Percentiles rank a stretch among this genome's conserved stretches.
Conservation (phyloP, 2,888 invertebrate genomes). For the Acanthacorydalis orientalis region DNA sequence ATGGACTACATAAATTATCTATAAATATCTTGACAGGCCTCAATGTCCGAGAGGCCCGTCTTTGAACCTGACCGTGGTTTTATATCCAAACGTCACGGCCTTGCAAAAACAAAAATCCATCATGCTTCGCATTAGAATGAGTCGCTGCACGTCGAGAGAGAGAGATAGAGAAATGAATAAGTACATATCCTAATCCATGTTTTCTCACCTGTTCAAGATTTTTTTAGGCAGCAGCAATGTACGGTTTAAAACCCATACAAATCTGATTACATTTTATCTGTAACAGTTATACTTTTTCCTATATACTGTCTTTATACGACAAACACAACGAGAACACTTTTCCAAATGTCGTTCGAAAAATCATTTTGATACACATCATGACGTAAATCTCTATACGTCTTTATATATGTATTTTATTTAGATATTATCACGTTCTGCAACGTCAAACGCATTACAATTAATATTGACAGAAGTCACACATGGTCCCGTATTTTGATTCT, state of each 20-base stretch:
- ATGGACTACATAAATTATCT: too few species aligned
- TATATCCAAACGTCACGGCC: too few species aligned
- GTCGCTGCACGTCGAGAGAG: too few species aligned
- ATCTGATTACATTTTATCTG: not conserved
- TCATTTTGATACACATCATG: not conserved
- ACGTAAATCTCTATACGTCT: not conserved
- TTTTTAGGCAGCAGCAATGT: not conserved
- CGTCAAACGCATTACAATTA: not conserved
- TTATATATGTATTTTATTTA: not conserved
- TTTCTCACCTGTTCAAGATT: not conserved
- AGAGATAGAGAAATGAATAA: too few species aligned
- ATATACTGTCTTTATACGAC: not conserved
- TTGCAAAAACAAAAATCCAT: too few species aligned
- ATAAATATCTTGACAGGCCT: too few species aligned
- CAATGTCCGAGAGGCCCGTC: too few species aligned
- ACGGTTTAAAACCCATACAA: not conserved
- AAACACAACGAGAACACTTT: not conserved
- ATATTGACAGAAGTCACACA: too few species aligned
- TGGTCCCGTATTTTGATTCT: not conserved
- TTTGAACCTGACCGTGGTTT: too few species aligned
- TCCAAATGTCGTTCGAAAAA: not conserved
- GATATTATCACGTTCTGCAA: slow-evolving; percentile 2
- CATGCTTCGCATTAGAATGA: too few species aligned
- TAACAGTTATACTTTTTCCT: not conserved
- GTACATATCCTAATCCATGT: too few species aligned